Base-by-base conservation (phyloP, 2,113 vertebrate species). In the Gallinago media region DNA sequence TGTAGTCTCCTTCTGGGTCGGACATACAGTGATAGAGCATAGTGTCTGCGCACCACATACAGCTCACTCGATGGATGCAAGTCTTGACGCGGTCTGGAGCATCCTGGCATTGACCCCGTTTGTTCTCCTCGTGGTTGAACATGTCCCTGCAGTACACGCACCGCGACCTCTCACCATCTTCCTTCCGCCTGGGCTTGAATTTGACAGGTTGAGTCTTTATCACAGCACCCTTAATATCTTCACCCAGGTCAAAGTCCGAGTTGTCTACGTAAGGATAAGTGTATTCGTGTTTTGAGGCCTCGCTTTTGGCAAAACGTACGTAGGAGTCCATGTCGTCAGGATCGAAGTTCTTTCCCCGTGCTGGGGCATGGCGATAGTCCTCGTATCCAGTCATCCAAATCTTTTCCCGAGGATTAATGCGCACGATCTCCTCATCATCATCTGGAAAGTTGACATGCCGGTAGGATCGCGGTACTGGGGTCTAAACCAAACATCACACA, bases 1-100 rank as follows among this genome's bases (percentile, higher is more conserved):
- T 99, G 65, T 99, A 99, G 97, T 99, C 99, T 67, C 99, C 99
- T 98, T 99, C 99, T 3, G 99, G 99, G 97, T 99, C 99, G 6
- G 99, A 99, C 99, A 99, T 99, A 98, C 99, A 99, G 98, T 99
- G 99, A 96, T 99, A 99, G 77, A 99, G 99, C 99, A 99, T 98
- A 96, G 99, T 99, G 98, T 99, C 99, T 36, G 99, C 99, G 5
- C 99, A 99, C 99, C 99, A 99, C 99, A 99, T 99, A 97, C 99
- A 99, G 98, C 99, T 99, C 96, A 98, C 98, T 72, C 99, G 98
- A 91, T 98, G 98, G 97, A 99, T 99, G 97, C 99, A 99, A 75
- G 97, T 98, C 89, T 98, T 98, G 84, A 99, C 98, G 0, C 99
- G 98, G 97, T 99, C 99, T 1, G 99, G 99, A 7, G 99, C 99